phyloP scores from a whole-genome alignment of 2,797 vertebrate genomes.

The Urosaurus nigricauda region DNA sequence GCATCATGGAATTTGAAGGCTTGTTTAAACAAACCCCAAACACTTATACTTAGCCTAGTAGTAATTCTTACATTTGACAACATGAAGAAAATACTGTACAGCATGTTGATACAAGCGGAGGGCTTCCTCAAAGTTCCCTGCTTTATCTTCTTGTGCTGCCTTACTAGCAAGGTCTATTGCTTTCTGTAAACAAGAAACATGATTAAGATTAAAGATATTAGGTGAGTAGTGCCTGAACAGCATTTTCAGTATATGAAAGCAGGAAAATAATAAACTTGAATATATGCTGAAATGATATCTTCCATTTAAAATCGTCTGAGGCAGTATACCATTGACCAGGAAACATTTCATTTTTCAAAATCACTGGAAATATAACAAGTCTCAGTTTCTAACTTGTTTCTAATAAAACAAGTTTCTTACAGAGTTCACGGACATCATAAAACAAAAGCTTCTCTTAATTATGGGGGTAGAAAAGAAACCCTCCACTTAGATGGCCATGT shows the following conservation, averaged over 20 bases:
- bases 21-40: background rate
- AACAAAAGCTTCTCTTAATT: background rate
- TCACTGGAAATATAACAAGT: background rate
- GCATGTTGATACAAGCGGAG: constrained; percentile 92
- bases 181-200: constrained; percentile 85
- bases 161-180: constrained; percentile 92
- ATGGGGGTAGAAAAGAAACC: background rate
- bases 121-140: constrained; percentile 93
- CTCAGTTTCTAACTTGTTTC: background rate
- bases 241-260: constrained; percentile 6
- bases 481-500: no score
- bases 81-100: constrained; percentile 94
- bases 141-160: constrained; percentile 93
- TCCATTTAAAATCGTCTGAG: background rate
- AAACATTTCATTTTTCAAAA: background rate
- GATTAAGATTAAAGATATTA: constrained; percentile 40
- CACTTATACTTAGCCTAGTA: background rate
- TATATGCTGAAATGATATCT: background rate
- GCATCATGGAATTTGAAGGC: background rate
- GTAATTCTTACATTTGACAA: constrained; percentile 91
- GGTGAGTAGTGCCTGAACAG: fast-evolving
- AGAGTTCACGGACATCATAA: background rate
- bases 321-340: background rate
- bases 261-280: background rate
- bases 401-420: background rate